Percentiles rank a stretch among this genome's conserved stretches.
These are phyloP conservation scores for Aplochiton taeniatus DNA, from an alignment of 2,797 vertebrate genomes.

Conservation along the genomic window DNA sequence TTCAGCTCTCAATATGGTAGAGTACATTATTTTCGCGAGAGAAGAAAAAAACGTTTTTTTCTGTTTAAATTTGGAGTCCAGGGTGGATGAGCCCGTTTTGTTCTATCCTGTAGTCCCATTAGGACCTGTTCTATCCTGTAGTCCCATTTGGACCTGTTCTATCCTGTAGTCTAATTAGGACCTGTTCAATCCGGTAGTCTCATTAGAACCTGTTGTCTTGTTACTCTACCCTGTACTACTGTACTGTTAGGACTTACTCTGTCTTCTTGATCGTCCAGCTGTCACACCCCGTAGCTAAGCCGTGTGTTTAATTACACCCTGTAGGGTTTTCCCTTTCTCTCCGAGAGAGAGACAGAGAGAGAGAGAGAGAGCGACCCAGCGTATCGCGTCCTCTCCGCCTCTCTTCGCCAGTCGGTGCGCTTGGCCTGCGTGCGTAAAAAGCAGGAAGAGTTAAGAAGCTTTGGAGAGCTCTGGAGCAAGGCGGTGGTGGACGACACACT, in stretches of 20 bases:
- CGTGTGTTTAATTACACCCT: constrained; percentile 21
- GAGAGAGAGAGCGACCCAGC: too few relatives aligned
- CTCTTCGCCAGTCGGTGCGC: background rate
- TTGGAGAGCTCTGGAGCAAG: constrained; percentile 53
- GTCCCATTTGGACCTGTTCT: too few relatives aligned
- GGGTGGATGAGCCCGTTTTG: background rate
- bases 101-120: too few relatives aligned
- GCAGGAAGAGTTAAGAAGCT: constrained; percentile 75
- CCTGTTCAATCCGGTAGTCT: too few relatives aligned
- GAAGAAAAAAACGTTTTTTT: background rate
- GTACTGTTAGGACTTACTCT: background rate
- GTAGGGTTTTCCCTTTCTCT: background rate
- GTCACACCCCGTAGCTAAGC: background rate
- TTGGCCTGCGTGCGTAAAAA: constrained; percentile 31
- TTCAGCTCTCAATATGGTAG: background rate
- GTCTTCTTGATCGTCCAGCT: constrained; percentile 26
- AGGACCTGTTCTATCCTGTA: too few relatives aligned
- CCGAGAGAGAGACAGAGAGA: background rate
- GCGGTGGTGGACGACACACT: constrained; percentile 57
- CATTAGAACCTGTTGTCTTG: too few relatives aligned
- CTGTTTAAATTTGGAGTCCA: background rate
- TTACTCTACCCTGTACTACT: background rate
- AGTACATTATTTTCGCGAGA: background rate
- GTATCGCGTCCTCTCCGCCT: background rate
- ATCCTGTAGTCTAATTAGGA: too few relatives aligned